Base-by-base conservation (phyloP, 92 coral and sea anemone species). In the Palythoa heliodiscus region DNA sequence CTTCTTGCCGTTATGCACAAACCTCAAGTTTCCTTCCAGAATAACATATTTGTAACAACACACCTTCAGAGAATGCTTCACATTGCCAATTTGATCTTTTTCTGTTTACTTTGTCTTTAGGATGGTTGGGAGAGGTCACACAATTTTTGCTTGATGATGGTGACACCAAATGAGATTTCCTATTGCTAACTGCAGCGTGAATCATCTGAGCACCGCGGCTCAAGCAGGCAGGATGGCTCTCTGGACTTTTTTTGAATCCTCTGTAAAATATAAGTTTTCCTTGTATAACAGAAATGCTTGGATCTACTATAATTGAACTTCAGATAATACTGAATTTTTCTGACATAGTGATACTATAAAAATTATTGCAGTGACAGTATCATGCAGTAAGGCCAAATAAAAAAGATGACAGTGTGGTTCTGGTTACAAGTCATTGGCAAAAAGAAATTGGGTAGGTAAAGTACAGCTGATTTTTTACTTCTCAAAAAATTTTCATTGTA, bases 131-230 rank as follows among this genome's bases (percentile, higher is more conserved):
- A 55, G 83, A 52, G 7, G 48, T 38, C 35, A 16, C 52, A 52
- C 3, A 25, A 22, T 37, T 43, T 14, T 11, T 43, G 52, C 0
- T 9, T 5, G 22, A 16, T 29, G 82, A 13, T 3, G 37, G 67
- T 38, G 75, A 79, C 25, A 85, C 71, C 12, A 87, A 87, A 22
- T 64, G 74, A 13, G 89, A 76, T 40, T 87, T 83, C 75, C 73
- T 83, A 53, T 71, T 53, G 66, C 84, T 91, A 5, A 91, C 78
- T 86, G 95, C 95, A 54, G 94, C 95, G 66, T 88, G 92, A 25
- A 93, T 74, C 90, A 93, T 90, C 86, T 77, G 89, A 52, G 84
- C 91, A 57, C 92, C 89, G 64, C 95, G 86, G 24, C 90, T 88
- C 11, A 93, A 76, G 84, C 43, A 75, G 55, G 14, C 79, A 23